A percentile compares a stretch with the other conserved stretches of the same genome.
Conservation (phyloP, 2,797 vertebrate genomes). For the Sebastes cheni region DNA sequence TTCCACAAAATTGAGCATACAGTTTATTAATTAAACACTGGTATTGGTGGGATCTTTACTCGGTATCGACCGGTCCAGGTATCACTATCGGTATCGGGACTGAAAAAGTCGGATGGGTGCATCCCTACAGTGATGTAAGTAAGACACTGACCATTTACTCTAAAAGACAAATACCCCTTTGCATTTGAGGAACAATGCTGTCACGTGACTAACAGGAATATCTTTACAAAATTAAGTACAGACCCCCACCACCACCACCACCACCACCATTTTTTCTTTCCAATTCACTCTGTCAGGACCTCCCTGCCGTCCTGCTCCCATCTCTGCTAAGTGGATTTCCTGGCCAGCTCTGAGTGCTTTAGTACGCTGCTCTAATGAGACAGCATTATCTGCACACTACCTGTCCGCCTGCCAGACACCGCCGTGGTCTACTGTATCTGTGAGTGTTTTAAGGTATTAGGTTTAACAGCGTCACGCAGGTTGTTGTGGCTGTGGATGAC, state of each 20-base stretch:
- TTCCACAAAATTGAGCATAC: no score
- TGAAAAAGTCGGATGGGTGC: no score
- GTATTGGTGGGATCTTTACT: rapidly evolving
- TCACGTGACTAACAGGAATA: constrained; percentile 56
- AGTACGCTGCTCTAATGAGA: constrained; percentile 64
- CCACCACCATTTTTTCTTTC: background rate
- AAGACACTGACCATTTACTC: background rate
- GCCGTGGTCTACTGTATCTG: background rate
- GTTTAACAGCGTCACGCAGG: constrained; percentile 21
- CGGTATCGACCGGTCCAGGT: no score
- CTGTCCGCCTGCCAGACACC: constrained; percentile 45
- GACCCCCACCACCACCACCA: background rate
- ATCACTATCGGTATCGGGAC: no score
- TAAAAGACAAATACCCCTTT: background rate
- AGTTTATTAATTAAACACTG: no score
- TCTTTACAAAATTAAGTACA: background rate
- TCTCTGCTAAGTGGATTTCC: constrained; percentile 75
- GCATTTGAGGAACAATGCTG: constrained; percentile 40
- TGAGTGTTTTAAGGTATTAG: constrained; percentile 6
- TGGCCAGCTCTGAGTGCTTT: constrained; percentile 72
- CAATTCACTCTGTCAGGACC: background rate
- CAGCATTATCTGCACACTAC: constrained; percentile 66
- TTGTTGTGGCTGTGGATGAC: background rate
- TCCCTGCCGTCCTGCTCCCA: constrained; percentile 28
- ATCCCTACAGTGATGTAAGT: background rate